Conservation (phyloP, 2,113 vertebrate species). For the Meles meles region DNA sequence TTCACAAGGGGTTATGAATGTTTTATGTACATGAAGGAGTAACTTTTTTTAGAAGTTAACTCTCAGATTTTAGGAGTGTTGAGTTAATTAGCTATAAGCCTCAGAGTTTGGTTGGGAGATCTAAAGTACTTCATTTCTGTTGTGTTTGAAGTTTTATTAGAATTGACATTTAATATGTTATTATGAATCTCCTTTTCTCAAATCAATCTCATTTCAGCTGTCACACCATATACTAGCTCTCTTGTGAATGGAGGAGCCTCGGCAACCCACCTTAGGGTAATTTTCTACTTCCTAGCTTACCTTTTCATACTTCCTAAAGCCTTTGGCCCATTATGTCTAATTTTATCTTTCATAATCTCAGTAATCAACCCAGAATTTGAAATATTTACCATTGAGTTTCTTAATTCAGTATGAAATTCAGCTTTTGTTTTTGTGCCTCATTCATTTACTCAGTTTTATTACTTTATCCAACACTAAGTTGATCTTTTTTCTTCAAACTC, state of each 20-base stretch:
- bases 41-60: neutral
- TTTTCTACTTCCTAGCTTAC: neutral
- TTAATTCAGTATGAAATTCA: neutral
- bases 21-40: neutral
- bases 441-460: neutral
- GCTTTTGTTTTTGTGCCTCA: neutral
- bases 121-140: neutral
- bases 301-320: neutral
- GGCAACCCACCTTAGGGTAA: neutral
- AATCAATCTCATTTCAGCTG: neutral
- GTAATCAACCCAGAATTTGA: neutral
- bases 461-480: neutral
- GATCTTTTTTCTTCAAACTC: neutral
- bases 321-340: neutral
- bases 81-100: neutral
- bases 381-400: neutral
- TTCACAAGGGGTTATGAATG: neutral
- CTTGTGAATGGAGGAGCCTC: neutral
- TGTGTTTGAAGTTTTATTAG: neutral
- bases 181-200: neutral
- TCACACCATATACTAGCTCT: neutral
- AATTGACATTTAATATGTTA: neutral
- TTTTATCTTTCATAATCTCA: neutral
- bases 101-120: neutral
- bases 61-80: neutral